Evolutionary conservation across 2,888 invertebrate species (phyloP).

Genomic region (Xestia rhomboidea): DNA sequence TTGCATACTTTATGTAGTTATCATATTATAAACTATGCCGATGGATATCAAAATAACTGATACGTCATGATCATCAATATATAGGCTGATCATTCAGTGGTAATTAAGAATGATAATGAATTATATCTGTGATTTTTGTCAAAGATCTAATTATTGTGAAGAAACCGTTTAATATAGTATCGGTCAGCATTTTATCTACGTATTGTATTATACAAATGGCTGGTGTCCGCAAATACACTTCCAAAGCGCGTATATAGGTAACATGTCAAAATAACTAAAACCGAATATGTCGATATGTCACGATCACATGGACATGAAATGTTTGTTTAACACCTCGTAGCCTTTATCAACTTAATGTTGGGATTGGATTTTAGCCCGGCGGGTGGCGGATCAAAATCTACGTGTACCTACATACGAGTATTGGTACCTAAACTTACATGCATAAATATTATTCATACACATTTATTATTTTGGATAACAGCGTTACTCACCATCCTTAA

Average conservation of each 20-base stretch:
- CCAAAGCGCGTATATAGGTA: neutral
- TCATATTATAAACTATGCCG: constrained; percentile 10
- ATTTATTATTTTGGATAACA: constrained; percentile 14
- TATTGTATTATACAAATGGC: neutral
- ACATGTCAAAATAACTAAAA: neutral
- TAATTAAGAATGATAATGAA: constrained; percentile 28
- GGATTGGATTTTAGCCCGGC: constrained; percentile 12
- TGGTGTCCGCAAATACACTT: neutral
- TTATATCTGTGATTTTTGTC: constrained; percentile 27
- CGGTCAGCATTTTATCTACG: neutral
- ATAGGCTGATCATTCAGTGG: constrained; percentile 15
- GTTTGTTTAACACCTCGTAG: neutral
- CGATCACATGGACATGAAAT: neutral
- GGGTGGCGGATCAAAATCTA: neutral
- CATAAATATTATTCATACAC: neutral
- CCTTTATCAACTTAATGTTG: constrained; percentile 1
- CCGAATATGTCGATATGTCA: neutral
- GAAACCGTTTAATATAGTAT: constrained; percentile 1
- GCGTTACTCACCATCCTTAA: neutral
- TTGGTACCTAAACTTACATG: neutral
- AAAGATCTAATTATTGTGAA: constrained; percentile 17
- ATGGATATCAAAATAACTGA: constrained; percentile 44
- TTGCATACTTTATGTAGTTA: constrained; percentile 15
- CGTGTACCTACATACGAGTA: neutral
- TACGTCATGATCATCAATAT: constrained; percentile 35